Evolutionary conservation across 2,888 invertebrate genomes (phyloP).

Genomic region (Acanthosepion lycidas): DNA sequence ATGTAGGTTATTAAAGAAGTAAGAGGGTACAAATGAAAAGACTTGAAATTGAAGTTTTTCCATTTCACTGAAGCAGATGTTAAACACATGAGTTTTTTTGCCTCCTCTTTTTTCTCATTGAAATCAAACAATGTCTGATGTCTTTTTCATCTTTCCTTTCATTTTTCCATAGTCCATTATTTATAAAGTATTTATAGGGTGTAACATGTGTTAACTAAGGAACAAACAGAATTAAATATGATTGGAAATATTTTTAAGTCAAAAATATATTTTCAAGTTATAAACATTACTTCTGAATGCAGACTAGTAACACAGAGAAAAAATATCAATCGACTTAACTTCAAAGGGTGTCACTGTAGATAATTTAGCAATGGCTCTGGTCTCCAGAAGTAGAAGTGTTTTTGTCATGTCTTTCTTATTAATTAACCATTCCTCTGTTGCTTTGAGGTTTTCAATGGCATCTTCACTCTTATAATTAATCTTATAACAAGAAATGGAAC

Average conservation of each 20-base stretch:
- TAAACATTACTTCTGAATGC: neutral
- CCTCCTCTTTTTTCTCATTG: too few species aligned
- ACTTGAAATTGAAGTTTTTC: too few species aligned
- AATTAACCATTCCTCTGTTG: neutral
- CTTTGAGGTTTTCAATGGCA: neutral
- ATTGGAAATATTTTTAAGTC: neutral
- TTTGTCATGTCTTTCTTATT: neutral
- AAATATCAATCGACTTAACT: neutral
- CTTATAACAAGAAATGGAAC: neutral
- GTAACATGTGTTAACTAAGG: too few species aligned
- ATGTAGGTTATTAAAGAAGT: too few species aligned
- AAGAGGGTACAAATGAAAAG: too few species aligned
- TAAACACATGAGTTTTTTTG: too few species aligned
- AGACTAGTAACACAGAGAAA: neutral
- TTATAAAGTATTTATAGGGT: too few species aligned
- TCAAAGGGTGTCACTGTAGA: neutral
- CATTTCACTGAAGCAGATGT: too few species aligned
- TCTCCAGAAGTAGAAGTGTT: neutral
- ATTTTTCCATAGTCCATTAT: too few species aligned
- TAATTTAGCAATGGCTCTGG: neutral
- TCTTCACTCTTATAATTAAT: neutral
- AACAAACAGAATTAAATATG: too few species aligned
- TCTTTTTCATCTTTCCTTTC: too few species aligned
- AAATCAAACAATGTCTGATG: too few species aligned
- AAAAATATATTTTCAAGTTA: neutral